Conservation (phyloP, 2,113 vertebrate genomes). For the Chitala chitala region DNA sequence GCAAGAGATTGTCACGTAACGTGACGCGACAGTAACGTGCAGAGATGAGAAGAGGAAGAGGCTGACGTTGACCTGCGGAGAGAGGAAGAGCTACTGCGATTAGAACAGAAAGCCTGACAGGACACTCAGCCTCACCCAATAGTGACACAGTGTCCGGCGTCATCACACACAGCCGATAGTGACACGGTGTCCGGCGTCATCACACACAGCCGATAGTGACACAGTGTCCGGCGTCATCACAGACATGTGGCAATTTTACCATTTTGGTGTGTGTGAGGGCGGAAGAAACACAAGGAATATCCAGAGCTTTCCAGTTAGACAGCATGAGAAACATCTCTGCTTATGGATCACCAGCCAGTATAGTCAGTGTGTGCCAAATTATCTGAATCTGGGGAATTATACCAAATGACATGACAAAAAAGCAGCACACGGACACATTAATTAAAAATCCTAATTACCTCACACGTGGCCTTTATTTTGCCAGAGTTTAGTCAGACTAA, state of each 20-base stretch:
- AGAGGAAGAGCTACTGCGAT: background rate
- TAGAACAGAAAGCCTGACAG: background rate
- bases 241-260: slow-evolving; percentile 21
- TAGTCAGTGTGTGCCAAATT: slow-evolving; percentile 16
- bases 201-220: slow-evolving; percentile 21
- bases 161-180: slow-evolving; percentile 14
- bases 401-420: too few relatives aligned
- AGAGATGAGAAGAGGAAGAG: background rate
- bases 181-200: background rate
- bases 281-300: slow-evolving; percentile 34
- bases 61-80: background rate
- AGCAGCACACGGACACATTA: background rate
- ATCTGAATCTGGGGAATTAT: background rate
- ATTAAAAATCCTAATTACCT: background rate
- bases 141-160: background rate
- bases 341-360: slow-evolving; percentile 10
- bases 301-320: slow-evolving; percentile 61
- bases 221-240: background rate
- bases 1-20: background rate
- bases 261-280: background rate
- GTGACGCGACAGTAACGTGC: background rate
- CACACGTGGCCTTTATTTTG: background rate
- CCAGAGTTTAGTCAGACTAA: background rate
- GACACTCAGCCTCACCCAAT: background rate
- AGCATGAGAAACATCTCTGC: slow-evolving; percentile 19